Percentiles rank a stretch among this genome's conserved stretches.
Conservation (phyloP, 2,888 invertebrate genomes). For the Tinea pellionella region DNA sequence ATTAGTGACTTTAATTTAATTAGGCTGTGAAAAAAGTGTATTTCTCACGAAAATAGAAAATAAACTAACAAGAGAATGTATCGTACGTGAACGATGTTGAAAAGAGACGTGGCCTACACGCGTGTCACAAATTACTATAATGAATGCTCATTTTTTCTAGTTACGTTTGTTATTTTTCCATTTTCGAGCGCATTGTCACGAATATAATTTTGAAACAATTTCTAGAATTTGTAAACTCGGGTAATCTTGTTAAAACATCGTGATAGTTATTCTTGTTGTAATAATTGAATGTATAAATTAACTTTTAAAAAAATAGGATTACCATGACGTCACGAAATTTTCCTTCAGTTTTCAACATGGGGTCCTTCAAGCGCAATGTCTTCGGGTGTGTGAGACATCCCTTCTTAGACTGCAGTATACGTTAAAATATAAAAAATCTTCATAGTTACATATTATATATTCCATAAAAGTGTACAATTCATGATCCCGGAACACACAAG, state of each 20-base stretch:
- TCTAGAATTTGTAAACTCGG: background rate
- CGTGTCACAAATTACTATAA: conserved; percentile 20
- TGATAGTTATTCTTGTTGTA: background rate
- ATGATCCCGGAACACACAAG: conserved; percentile 8
- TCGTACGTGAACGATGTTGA: too few species aligned
- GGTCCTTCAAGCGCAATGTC: too few species aligned
- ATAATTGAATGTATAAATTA: background rate
- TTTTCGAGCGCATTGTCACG: conserved; percentile 16
- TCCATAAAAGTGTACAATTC: background rate
- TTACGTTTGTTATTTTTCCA: conserved; percentile 18
- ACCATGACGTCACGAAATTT: too few species aligned
- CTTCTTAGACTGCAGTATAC: too few species aligned
- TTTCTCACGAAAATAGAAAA: background rate
- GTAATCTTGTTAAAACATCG: background rate
- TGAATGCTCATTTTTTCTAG: conserved; percentile 18
- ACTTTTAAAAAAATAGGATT: background rate
- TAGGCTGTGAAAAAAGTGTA: background rate
- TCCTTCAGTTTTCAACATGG: too few species aligned
- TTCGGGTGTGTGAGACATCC: too few species aligned
- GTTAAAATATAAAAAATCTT: too few species aligned
- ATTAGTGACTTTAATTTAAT: background rate
- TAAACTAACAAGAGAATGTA: too few species aligned
- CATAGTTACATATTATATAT: background rate
- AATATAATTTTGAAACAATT: conserved; percentile 12
- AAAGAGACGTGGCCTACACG: conserved; percentile 6